Evolutionary conservation across 2,797 vertebrate species (phyloP), one percentile per base, ranked within the genome.

Genomic region (Odontamblyopus rebecca): DNA sequence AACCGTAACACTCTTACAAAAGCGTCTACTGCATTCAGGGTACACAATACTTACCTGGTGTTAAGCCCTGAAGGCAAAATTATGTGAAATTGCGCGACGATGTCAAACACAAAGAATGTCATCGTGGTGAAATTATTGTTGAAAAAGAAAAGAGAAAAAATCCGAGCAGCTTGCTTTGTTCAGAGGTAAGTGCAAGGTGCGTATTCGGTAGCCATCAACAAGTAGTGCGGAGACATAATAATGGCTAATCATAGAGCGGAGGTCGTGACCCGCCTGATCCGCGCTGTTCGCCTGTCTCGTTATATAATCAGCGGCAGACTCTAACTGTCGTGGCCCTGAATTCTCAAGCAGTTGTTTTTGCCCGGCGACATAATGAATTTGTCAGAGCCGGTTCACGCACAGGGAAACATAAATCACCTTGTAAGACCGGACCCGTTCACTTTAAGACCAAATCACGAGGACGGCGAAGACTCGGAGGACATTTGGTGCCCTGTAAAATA

Each of bases 231-330:
- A 72, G 60, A 80, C 29, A 44, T 66, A 81, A 72, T 73, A 62
- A 79, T 64, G 69, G 74, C 66, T 73, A 77, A 77, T 72, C 59
- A 61, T 11, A 15, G 62, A 54, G n/a, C 23, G 32, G 67, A 74
- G 70, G 69, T 61, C 74, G 1, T 44, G 67, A 79, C 70, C 75
- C 56, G 50, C 38, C 50, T 23, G 48, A 57, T 68, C 61, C 67
- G 32, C 41, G 13, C 3, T 54, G 54, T 67, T 75, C 57, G 27
- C 59, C 35, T 41, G 30, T 71, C 57, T 50, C n/a, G 23, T 77
- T 82, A 75, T 68, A 61, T 63, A 77, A 76, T 74, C 76, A 64
- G 38, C 66, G 64, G 61, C 72, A 38, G 69, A 54, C 77, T 56
- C 50, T 59, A 48, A 65, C 62, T 68, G 72, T 71, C 74, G 62